These are phyloP conservation scores for Parauchenoglanis ngamensis DNA, from an alignment of 2,797 vertebrate genomes.

Conservation along the genomic window DNA sequence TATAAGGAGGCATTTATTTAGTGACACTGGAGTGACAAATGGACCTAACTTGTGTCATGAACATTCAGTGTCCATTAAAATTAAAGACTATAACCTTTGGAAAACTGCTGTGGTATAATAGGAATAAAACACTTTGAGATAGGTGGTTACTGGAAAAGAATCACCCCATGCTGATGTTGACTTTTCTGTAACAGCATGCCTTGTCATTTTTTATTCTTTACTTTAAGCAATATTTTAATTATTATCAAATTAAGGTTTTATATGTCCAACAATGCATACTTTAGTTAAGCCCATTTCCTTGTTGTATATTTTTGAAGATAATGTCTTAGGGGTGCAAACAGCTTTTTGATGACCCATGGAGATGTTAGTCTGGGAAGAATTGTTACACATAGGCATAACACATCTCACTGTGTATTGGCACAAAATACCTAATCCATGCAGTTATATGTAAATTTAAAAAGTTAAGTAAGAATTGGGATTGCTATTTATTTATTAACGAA, in stretches of 20 bases:
- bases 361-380: not conserved
- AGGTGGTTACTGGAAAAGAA: not conserved
- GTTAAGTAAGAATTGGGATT: not conserved
- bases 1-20: too few relatives aligned
- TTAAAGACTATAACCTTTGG: not conserved
- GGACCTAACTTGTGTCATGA: not conserved
- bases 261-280: conserved; percentile 9
- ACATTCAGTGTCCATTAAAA: not conserved
- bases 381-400: not conserved
- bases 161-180: not conserved
- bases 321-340: not conserved
- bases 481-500: not conserved
- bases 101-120: not conserved
- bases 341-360: not conserved
- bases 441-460: not conserved
- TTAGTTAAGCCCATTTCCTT: not conserved
- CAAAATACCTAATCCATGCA: not conserved
- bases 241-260: not conserved
- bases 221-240: not conserved
- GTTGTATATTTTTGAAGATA: not conserved
- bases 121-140: not conserved
- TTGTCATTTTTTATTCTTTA: not conserved
- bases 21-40: not conserved
- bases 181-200: not conserved
- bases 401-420: not conserved